Evolutionary conservation across 37 sponge, comb jelly and placozoan species (phyloP).

Genomic region (Agelas oroides): DNA sequence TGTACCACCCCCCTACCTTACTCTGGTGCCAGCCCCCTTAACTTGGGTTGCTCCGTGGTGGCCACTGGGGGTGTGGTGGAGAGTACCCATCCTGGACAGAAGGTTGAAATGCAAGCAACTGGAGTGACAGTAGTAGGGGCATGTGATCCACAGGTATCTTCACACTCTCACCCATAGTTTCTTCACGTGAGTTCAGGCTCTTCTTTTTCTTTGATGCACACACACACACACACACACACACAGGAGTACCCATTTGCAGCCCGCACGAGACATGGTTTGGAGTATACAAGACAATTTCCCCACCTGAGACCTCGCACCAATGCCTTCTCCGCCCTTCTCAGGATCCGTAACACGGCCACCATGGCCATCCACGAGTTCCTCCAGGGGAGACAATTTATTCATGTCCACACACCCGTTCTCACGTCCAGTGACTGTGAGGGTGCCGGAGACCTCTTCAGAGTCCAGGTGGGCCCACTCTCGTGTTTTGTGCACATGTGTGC

Average conservation of each 20-base stretch:
- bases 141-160: conserved; percentile 61
- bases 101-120: conserved; percentile 48
- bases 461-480: conserved; percentile 39
- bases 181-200: not conserved
- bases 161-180: not conserved
- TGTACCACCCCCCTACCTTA: no score
- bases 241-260: conserved; percentile 80
- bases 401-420: conserved; percentile 87
- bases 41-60: conserved; percentile 64
- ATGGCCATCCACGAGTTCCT: conserved; percentile 78
- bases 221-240: not conserved
- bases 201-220: no score
- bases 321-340: conserved; percentile 71
- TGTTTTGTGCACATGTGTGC: no score
- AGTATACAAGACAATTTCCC: conserved; percentile 84
- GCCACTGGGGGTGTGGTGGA: conserved; percentile 49
- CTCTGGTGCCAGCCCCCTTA: not conserved
- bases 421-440: conserved; percentile 95
- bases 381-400: conserved; percentile 54
- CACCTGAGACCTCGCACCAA: conserved; percentile 81
- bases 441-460: conserved; percentile 82
- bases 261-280: conserved; percentile 49
- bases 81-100: conserved; percentile 50
- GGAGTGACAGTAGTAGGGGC: conserved; percentile 53
- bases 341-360: conserved; percentile 73